Percentiles rank a stretch among this genome's conserved stretches.
These are phyloP conservation scores for Pemphredon lugubris DNA, from an alignment of 2,888 invertebrate genomes.

Conservation along the genomic window DNA sequence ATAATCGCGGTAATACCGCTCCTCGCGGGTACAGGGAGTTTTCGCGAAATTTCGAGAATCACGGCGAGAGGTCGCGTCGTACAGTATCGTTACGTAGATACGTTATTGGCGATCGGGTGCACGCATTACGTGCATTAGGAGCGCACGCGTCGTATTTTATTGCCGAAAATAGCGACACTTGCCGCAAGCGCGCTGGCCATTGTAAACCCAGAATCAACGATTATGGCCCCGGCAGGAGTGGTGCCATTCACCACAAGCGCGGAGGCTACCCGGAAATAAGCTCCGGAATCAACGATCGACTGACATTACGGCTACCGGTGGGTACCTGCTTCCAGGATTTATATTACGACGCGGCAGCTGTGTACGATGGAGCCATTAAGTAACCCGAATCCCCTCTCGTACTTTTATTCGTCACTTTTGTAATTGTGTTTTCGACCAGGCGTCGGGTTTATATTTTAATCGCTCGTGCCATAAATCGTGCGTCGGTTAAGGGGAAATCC, in stretches of 20 bases:
- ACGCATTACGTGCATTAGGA: neutral
- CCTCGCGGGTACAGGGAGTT: too few relatives aligned
- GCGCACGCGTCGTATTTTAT: slow-evolving; percentile 28
- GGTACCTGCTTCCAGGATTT: slow-evolving; percentile 43
- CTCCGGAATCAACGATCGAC: slow-evolving; percentile 53
- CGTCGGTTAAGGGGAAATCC: too few relatives aligned
- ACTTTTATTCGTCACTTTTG: too few relatives aligned
- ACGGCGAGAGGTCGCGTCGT: too few relatives aligned
- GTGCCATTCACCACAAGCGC: slow-evolving; percentile 42
- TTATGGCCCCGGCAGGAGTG: slow-evolving; percentile 29
- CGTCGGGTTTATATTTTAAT: too few relatives aligned
- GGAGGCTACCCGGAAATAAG: slow-evolving; percentile 15
- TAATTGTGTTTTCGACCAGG: too few relatives aligned
- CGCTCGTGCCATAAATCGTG: too few relatives aligned
- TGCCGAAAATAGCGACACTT: slow-evolving; percentile 44
- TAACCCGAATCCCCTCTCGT: neutral
- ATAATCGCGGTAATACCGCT: too few relatives aligned
- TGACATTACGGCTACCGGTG: too few relatives aligned
- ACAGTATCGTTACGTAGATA: too few relatives aligned
- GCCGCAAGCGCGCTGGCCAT: slow-evolving; percentile 22
- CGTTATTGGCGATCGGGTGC: too few relatives aligned
- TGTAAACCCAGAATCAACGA: slow-evolving; percentile 48
- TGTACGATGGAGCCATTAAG: slow-evolving; percentile 32
- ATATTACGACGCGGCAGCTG: slow-evolving; percentile 39
- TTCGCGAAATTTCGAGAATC: too few relatives aligned